Conservation (phyloP, 2,888 invertebrate species). For the Metallyticus violacea region DNA sequence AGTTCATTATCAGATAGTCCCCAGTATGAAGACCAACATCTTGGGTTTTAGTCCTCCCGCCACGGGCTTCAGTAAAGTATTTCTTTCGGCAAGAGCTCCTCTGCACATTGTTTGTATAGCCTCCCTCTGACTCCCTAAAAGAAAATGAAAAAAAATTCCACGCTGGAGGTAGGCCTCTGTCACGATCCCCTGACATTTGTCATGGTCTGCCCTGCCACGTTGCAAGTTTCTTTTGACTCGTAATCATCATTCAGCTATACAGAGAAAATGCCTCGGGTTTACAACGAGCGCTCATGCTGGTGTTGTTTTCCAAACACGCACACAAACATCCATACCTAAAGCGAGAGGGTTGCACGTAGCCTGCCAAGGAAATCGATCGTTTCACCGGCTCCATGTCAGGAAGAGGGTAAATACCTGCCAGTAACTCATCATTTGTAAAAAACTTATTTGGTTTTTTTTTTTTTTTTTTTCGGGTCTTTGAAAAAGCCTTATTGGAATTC, state of each 20-base stretch:
- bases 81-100: background rate
- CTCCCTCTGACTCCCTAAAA: background rate
- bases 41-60: background rate
- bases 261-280: background rate
- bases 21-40: background rate
- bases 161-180: background rate
- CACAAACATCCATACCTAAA: background rate
- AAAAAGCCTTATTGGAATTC: background rate
- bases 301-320: background rate
- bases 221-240: background rate
- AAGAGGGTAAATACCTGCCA: background rate
- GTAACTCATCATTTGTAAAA: background rate
- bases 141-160: background rate
- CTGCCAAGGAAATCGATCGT: background rate
- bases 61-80: background rate
- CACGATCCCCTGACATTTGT: background rate
- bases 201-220: background rate
- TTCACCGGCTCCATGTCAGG: background rate
- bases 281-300: background rate
- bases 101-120: background rate
- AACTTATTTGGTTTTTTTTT: too few species aligned
- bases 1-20: background rate
- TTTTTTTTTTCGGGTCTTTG: background rate
- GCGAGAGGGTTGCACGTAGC: background rate
- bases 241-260: background rate